These are phyloP conservation scores for Diabrotica virgifera DNA, from an alignment of 1,140 invertebrate genomes.

Conservation along the genomic window DNA sequence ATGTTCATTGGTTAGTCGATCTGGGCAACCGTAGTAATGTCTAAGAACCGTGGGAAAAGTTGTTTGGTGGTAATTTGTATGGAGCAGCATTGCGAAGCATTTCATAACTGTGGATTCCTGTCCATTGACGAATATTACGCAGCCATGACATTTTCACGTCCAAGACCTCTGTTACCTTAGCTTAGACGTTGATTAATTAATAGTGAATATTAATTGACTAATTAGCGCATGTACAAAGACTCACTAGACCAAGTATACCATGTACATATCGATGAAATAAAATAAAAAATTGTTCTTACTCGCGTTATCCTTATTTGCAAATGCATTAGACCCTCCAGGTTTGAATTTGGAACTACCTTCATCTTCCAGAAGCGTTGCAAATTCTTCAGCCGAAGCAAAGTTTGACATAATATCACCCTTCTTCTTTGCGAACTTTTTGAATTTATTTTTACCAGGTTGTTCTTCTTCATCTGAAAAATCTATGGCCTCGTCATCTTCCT, in stretches of 20 bases:
- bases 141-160: too few species aligned
- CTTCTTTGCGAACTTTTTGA: conserved; percentile 25
- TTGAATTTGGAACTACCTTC: conserved; percentile 41
- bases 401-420: conserved; percentile 36
- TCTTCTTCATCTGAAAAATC: conserved; percentile 31
- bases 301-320: conserved; percentile 45
- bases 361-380: conserved; percentile 46
- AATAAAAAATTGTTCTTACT: conserved; percentile 32
- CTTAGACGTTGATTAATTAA: too few species aligned
- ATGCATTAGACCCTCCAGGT: conserved; percentile 41
- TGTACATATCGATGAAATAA: neutral
- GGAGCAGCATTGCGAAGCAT: too few species aligned
- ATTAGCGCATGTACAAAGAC: conserved; percentile 11
- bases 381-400: conserved; percentile 48
- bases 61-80: too few species aligned
- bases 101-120: too few species aligned
- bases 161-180: too few species aligned
- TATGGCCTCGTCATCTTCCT: conserved; percentile 36
- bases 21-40: too few species aligned
- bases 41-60: too few species aligned
- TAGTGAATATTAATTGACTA: neutral
- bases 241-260: conserved; percentile 5
- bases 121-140: too few species aligned
- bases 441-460: conserved; percentile 16
- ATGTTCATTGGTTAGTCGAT: too few species aligned